Conservation (phyloP, 1,140 invertebrate genomes). For the Colletes latitarsis region DNA sequence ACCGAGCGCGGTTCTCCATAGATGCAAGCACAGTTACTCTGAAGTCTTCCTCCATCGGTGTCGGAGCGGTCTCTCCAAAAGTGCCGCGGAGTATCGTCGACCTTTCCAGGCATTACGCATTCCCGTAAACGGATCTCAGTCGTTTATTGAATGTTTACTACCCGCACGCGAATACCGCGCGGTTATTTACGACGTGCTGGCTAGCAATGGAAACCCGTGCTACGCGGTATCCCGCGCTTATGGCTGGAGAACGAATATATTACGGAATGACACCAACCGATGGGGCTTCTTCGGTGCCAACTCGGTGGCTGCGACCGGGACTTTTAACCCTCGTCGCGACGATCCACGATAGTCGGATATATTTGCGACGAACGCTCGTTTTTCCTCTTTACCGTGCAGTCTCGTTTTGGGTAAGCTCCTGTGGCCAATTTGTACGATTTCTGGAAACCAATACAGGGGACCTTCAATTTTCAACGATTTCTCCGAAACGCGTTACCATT, state of each 20-base stretch:
- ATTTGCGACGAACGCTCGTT: background rate
- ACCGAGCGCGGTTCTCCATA: too few species aligned
- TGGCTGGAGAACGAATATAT: conserved; percentile 28
- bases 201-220: conserved; percentile 65
- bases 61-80: background rate
- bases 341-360: conserved; percentile 4
- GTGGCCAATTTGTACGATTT: background rate
- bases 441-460: background rate
- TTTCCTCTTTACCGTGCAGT: background rate
- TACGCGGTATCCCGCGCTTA: conserved; percentile 39
- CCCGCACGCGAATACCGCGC: conserved; percentile 67
- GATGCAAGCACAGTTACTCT: too few species aligned
- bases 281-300: conserved; percentile 42
- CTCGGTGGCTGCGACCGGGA: background rate
- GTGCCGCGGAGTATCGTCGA: conserved; percentile 18
- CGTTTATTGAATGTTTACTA: conserved; percentile 79
- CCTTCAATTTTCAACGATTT: background rate
- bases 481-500: background rate
- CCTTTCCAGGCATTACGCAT: conserved; percentile 61
- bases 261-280: conserved; percentile 35
- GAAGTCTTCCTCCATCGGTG: background rate
- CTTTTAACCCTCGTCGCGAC: conserved; percentile 16
- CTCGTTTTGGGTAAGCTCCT: too few species aligned
- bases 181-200: conserved; percentile 73
- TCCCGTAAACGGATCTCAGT: conserved; percentile 76